Base-by-base conservation (phyloP, 2,797 vertebrate genomes). In the Siniperca scherzeri region DNA sequence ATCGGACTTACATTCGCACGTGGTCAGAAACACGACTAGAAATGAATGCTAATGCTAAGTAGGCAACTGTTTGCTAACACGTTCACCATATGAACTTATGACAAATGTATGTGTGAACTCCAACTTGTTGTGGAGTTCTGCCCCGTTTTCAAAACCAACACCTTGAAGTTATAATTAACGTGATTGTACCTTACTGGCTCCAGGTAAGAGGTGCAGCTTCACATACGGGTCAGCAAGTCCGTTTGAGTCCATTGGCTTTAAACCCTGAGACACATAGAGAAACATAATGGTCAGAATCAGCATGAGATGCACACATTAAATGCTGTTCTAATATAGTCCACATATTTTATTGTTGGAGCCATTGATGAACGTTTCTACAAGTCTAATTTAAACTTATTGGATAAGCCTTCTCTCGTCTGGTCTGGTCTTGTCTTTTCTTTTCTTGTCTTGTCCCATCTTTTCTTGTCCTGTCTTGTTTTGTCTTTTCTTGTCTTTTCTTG, bases 221-320 rank as follows among this genome's bases (percentile, higher is more conserved):
- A 99, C 98, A 0, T 99, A 99, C 0, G 98, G 98, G 91, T 99
- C 98, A 0, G 98, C 97, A 27, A 99, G 93, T 36, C 98, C 98
- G 0, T 99, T 99, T 5, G 98, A 98, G 90, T 99, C 98, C 98
- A 99, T 99, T 0, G 98, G 96, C 89, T 99, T 99, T 48, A 99
- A 94, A 52, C 98, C 98, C 98, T 99, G 80, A 36, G 74, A 59
- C 61, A 74, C 61, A 77, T 0, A 69, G 36, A 70, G 6, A 53
- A 12, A 56, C 19, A 27, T 3, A 12, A 36, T 1, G 12, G 5
- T 50, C 27, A 21, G 38, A 68, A 52, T 57, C 33, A 70, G 50
- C 6, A 3, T 0, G 17, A 40, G n/a, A 53, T 27, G 8, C 44
- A 33, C 21, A 36, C 9, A 17, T 33, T n/a, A 21, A 36, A 40